Conservation (phyloP, 2,113 vertebrate genomes). For the Copsychus sechellarum region DNA sequence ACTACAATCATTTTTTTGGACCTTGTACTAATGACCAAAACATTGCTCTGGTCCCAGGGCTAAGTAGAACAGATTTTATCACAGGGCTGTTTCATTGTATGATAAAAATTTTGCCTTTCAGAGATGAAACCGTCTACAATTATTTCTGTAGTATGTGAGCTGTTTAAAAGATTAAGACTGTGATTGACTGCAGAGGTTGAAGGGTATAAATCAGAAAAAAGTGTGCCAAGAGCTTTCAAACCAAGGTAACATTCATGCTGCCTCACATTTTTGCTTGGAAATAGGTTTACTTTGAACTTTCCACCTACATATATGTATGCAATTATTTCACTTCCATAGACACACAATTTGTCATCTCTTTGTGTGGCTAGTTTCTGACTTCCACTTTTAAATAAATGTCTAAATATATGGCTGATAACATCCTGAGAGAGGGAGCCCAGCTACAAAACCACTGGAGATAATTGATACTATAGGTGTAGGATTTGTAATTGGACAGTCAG, state of each 20-base stretch:
- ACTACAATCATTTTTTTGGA: not conserved
- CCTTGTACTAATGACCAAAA: not conserved
- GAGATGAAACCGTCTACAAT: not conserved
- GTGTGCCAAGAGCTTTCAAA: not conserved
- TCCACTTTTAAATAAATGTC: not conserved
- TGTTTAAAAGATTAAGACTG: not conserved
- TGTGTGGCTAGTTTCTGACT: not conserved
- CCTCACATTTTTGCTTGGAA: not conserved
- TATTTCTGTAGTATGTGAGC: not conserved
- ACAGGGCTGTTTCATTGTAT: not conserved
- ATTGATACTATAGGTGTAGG: not conserved
- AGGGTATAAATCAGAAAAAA: not conserved
- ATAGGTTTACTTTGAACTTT: not conserved
- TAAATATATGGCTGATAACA: rapidly evolving
- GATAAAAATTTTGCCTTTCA: not conserved
- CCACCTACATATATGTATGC: not conserved
- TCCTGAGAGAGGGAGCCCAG: not conserved
- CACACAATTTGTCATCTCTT: not conserved
- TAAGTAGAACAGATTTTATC: not conserved
- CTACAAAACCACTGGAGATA: not conserved
- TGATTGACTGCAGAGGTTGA: not conserved
- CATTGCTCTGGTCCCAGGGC: not conserved
- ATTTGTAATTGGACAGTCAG: not conserved
- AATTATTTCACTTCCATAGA: not conserved
- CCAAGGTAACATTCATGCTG: not conserved